Conservation (phyloP, 2,113 vertebrate species). For the Heptranchias perlo region DNA sequence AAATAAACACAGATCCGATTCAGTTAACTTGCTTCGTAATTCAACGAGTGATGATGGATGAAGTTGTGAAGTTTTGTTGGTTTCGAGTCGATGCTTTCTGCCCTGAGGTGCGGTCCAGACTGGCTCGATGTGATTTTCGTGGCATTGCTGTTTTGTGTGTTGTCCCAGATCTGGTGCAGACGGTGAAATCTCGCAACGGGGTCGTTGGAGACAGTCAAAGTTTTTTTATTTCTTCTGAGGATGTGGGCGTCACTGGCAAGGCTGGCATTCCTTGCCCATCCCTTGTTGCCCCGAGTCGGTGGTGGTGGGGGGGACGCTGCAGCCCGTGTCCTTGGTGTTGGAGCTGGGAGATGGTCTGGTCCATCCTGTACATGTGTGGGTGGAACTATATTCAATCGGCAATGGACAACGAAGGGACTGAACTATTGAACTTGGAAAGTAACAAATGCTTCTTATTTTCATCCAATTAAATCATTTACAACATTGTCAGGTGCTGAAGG, state of each 20-base stretch:
- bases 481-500: slow-evolving; percentile 13
- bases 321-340: not conserved
- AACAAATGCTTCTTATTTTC: not conserved
- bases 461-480: slow-evolving; percentile 17
- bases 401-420: not conserved
- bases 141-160: not conserved
- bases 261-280: not conserved
- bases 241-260: not conserved
- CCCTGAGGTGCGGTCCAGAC: too few species aligned
- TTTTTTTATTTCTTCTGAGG: not conserved
- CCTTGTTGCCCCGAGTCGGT: not conserved
- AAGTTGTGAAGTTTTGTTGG: too few species aligned
- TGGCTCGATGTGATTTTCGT: not conserved
- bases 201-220: not conserved
- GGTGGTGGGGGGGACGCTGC: too few species aligned
- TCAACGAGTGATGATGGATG: too few species aligned
- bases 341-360: not conserved
- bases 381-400: not conserved
- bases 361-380: not conserved
- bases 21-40: too few species aligned
- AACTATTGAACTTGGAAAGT: not conserved
- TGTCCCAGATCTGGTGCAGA: not conserved
- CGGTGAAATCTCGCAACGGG: not conserved
- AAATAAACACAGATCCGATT: too few species aligned
- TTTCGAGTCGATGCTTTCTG: too few species aligned